phyloP scores from a whole-genome alignment of 2,113 vertebrate species.

The Chiloscyllium plagiosum region DNA sequence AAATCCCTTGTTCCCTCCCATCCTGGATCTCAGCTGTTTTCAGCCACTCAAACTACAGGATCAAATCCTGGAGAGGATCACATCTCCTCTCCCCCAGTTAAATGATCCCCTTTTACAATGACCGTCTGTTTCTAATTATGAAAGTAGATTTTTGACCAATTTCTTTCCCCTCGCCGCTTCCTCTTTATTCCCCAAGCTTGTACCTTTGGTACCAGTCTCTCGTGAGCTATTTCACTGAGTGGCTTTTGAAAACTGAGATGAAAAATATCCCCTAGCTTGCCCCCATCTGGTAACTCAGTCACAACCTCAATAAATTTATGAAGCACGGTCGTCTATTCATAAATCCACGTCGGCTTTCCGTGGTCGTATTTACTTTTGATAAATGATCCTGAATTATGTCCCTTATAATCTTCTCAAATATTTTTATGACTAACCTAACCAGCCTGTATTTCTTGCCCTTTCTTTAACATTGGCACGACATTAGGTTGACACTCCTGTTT shows the following conservation, averaged over 20 bases:
- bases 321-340: background rate
- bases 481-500: background rate
- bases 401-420: constrained; percentile 16
- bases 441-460: background rate
- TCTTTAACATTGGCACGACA: constrained; percentile 9
- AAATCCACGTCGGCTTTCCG: background rate
- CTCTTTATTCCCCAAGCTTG: background rate
- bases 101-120: background rate
- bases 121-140: background rate
- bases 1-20: too few species aligned
- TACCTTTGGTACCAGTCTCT: constrained; percentile 12
- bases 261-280: background rate
- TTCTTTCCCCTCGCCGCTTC: background rate
- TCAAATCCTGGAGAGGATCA: background rate
- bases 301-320: background rate
- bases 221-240: background rate
- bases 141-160: background rate
- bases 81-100: background rate
- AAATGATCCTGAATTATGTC: constrained; percentile 32
- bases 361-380: constrained; percentile 12
- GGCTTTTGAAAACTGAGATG: constrained; percentile 5
- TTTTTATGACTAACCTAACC: constrained; percentile 21
- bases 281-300: background rate
- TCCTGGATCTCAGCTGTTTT: background rate
- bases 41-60: background rate